phyloP scores from a whole-genome alignment of 2,113 vertebrate genomes.

The Lutjanus erythropterus region DNA sequence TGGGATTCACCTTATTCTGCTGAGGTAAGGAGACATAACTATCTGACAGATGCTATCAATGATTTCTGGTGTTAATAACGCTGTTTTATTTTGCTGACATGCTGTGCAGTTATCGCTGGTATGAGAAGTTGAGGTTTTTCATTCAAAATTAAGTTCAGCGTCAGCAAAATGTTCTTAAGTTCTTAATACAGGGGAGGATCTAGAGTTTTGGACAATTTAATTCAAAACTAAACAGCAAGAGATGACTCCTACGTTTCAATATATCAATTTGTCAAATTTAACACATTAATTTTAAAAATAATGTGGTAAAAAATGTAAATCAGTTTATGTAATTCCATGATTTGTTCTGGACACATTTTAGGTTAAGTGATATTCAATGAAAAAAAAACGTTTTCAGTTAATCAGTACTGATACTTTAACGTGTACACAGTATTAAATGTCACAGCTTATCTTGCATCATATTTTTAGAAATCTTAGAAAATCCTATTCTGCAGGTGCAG shows the following conservation, averaged over 20 bases:
- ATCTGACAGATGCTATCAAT: not conserved
- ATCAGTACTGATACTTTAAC: not conserved
- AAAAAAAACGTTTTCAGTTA: not conserved
- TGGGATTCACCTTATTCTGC: constrained; percentile 88
- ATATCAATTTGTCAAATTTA: no score
- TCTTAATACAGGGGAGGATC: no score
- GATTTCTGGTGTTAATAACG: not conserved
- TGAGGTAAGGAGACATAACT: constrained; percentile 81
- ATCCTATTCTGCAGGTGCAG: not conserved
- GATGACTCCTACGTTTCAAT: no score
- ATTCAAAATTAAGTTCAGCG: not conserved
- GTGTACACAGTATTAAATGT: not conserved
- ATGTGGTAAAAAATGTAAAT: no score
- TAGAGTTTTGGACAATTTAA: no score
- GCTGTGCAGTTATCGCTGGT: not conserved
- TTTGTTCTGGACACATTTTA: no score
- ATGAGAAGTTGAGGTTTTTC: not conserved
- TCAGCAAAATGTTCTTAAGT: not conserved
- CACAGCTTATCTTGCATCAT: not conserved
- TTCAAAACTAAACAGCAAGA: no score
- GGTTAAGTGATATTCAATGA: no score
- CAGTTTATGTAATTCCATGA: no score
- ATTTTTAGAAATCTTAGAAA: not conserved
- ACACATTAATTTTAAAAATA: no score
- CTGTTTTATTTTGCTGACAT: not conserved